phyloP scores from a whole-genome alignment of 2,797 vertebrate species.

The Glossophaga mutica region DNA sequence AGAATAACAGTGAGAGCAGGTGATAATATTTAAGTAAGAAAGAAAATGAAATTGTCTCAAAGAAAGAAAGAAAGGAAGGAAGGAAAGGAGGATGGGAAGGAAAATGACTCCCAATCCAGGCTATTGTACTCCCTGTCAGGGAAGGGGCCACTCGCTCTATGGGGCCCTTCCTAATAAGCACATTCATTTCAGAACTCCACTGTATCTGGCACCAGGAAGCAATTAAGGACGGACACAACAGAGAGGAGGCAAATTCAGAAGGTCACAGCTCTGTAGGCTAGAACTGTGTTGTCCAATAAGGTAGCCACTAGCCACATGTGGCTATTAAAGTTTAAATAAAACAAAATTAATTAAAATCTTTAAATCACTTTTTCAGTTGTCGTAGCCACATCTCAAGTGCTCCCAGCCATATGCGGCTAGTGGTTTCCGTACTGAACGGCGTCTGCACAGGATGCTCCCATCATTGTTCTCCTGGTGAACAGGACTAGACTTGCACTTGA shows the following conservation, averaged over 20 bases:
- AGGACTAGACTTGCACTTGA: not conserved
- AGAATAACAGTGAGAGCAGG: not conserved
- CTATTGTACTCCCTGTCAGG: not conserved
- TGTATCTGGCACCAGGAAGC: not conserved
- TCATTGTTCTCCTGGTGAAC: not conserved
- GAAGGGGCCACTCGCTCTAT: not conserved
- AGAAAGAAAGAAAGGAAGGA: not conserved
- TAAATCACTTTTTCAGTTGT: not conserved
- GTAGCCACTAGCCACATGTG: not conserved
- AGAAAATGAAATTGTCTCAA: not conserved
- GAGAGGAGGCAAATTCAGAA: not conserved
- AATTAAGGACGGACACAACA: not conserved
- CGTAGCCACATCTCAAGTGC: not conserved
- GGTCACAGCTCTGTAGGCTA: not conserved
- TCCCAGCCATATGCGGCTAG: not conserved
- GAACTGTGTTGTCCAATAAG: not conserved
- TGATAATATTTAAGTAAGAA: not conserved
- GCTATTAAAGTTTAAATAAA: not conserved
- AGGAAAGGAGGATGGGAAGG: not conserved
- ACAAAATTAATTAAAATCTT: not conserved
- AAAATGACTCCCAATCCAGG: not conserved
- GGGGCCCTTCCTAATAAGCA: not conserved
- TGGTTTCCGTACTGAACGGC: not conserved
- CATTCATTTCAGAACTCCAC: not conserved
- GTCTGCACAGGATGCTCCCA: not conserved